These are phyloP conservation scores for Charina bottae DNA, from an alignment of 2,113 vertebrate species.

Conservation along the genomic window DNA sequence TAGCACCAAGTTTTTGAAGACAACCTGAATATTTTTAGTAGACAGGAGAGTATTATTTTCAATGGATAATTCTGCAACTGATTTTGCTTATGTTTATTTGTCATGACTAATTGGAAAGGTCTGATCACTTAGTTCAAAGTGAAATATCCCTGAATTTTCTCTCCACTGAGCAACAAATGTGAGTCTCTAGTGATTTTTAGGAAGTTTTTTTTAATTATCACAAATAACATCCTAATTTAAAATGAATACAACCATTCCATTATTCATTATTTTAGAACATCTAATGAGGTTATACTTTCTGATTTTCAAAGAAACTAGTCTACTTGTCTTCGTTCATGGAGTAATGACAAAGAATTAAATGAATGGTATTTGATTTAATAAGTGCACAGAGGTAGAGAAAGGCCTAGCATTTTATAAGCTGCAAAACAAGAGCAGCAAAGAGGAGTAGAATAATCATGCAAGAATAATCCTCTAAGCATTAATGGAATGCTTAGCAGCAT, in stretches of 20 bases:
- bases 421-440: constrained; percentile 6
- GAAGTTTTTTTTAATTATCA: neutral
- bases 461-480: constrained; percentile 20
- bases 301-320: constrained; percentile 15
- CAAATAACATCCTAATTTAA: neutral
- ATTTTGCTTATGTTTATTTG: neutral
- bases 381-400: neutral
- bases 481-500: constrained; percentile 31
- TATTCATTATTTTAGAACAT: constrained; percentile 6
- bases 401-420: constrained; percentile 5
- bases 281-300: constrained; percentile 2
- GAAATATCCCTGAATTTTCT: neutral
- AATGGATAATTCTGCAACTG: neutral
- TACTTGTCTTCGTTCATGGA: constrained; percentile 8
- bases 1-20: neutral
- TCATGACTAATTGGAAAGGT: neutral
- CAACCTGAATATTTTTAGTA: neutral
- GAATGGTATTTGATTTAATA: constrained; percentile 38
- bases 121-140: neutral
- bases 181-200: neutral
- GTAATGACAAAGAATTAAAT: constrained; percentile 22
- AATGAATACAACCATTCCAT: constrained; percentile 1
- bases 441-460: neutral
- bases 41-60: neutral
- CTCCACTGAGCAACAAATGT: neutral